phyloP scores from a whole-genome alignment of 1,140 invertebrate species.

The Aphelinus certus region DNA sequence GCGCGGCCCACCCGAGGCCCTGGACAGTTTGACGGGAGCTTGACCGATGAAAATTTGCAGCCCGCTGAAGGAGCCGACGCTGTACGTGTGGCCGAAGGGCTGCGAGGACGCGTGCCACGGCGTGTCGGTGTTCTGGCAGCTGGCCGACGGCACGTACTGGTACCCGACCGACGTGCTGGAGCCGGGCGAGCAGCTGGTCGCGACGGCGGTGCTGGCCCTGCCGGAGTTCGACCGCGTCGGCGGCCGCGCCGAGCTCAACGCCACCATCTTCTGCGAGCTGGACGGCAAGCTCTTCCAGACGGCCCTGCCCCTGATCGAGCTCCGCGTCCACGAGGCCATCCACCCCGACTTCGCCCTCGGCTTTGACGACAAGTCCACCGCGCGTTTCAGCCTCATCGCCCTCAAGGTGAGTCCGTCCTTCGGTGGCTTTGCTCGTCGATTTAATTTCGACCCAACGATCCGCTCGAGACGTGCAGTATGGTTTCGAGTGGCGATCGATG shows the following conservation, averaged over 20 bases:
- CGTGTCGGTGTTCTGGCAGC: conserved; percentile 50
- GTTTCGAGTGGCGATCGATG: no score
- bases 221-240: conserved; percentile 48
- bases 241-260: conserved; percentile 42
- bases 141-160: conserved; percentile 43
- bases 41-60: conserved; percentile 41
- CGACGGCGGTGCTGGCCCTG: conserved; percentile 52
- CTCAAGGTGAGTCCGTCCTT: conserved; percentile 43
- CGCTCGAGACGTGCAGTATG: no score
- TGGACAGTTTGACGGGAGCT: no score
- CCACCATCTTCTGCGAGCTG: conserved; percentile 52
- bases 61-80: conserved; percentile 45
- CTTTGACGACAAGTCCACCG: conserved; percentile 33
- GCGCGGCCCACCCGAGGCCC: no score
- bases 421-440: no score
- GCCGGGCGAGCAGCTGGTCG: conserved; percentile 42
- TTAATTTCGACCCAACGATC: no score
- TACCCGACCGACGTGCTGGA: conserved; percentile 43
- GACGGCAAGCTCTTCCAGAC: conserved; percentile 53
- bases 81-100: conserved; percentile 47
- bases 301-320: conserved; percentile 41
- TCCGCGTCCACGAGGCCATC: conserved; percentile 46
- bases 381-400: conserved; percentile 44
- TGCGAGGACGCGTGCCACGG: conserved; percentile 40
- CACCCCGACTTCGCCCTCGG: conserved; percentile 42